These are phyloP conservation scores for Erpornis zantholeuca DNA, from an alignment of 2,113 vertebrate genomes.

Conservation along the genomic window DNA sequence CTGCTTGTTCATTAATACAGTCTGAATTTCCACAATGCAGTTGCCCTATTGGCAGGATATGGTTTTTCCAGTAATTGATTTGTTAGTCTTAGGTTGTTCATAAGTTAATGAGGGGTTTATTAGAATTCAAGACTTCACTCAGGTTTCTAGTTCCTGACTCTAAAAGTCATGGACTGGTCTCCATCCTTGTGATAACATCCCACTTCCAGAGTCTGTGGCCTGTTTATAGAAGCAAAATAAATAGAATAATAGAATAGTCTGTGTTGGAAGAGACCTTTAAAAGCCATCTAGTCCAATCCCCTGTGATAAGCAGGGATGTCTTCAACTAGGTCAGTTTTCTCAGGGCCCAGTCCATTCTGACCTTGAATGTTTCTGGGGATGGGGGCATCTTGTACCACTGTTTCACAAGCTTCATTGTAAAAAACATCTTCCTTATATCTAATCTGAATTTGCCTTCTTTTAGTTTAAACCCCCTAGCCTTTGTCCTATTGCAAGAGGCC, in stretches of 20 bases:
- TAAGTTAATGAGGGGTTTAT: neutral
- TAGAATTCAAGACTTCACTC: neutral
- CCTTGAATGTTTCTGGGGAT: neutral
- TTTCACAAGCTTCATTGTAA: neutral
- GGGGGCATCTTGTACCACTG: too few species aligned
- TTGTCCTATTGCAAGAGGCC: neutral
- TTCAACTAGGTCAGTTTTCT: neutral
- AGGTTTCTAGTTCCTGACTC: neutral
- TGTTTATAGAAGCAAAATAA: neutral
- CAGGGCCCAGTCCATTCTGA: neutral
- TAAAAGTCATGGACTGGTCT: neutral
- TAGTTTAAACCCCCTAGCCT: neutral
- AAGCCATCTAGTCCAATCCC: neutral
- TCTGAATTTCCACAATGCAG: neutral
- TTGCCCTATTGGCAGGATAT: neutral
- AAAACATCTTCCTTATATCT: neutral
- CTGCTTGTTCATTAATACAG: neutral
- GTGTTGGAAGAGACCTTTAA: neutral
- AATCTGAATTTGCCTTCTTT: neutral
- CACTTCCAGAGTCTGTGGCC: constrained; percentile 3
- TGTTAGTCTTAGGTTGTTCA: neutral
- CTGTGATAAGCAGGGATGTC: neutral
- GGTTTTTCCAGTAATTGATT: neutral
- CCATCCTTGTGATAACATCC: neutral
- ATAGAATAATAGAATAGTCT: neutral